Conservation (phyloP, 1,140 invertebrate species). For the Euwallacea fornicatus region DNA sequence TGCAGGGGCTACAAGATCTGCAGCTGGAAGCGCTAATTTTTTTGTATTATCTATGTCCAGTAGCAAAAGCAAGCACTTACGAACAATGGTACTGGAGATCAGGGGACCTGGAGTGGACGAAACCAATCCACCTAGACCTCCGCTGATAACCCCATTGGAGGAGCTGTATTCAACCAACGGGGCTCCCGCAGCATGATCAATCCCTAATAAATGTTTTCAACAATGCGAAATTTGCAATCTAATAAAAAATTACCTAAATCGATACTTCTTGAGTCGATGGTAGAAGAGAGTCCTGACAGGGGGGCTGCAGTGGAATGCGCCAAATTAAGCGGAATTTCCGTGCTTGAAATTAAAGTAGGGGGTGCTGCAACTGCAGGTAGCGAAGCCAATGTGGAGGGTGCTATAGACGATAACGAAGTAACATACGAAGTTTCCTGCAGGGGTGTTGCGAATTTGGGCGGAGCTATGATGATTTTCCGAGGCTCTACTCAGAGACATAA, state of each 20-base stretch:
- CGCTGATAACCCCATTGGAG: slow-evolving; percentile 13
- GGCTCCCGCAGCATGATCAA: background rate
- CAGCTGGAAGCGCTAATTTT: slow-evolving; percentile 1
- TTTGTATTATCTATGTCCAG: too few relatives aligned
- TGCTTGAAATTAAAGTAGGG: background rate
- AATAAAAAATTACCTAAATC: slow-evolving; percentile 21
- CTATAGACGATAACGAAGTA: background rate
- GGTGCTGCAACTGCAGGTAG: slow-evolving; percentile 10
- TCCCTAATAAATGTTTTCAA: background rate
- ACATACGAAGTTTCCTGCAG: slow-evolving; percentile 12
- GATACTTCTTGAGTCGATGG: slow-evolving; percentile 23
- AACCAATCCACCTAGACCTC: background rate
- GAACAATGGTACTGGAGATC: background rate
- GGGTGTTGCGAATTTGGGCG: slow-evolving; percentile 26
- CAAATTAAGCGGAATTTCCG: too few relatives aligned
- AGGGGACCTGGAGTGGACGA: background rate
- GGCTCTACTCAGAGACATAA: slow-evolving; percentile 34
- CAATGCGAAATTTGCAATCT: background rate
- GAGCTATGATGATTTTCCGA: slow-evolving; percentile 33
- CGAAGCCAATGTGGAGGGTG: slow-evolving; percentile 9
- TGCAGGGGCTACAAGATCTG: slow-evolving; percentile 5
- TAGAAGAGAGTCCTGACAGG: slow-evolving; percentile 1
- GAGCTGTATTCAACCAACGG: slow-evolving; percentile 16
- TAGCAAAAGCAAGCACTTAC: too few relatives aligned
- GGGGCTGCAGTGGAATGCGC: background rate